phyloP scores from a whole-genome alignment of 2,113 vertebrate species.

The Grantiella picta region DNA sequence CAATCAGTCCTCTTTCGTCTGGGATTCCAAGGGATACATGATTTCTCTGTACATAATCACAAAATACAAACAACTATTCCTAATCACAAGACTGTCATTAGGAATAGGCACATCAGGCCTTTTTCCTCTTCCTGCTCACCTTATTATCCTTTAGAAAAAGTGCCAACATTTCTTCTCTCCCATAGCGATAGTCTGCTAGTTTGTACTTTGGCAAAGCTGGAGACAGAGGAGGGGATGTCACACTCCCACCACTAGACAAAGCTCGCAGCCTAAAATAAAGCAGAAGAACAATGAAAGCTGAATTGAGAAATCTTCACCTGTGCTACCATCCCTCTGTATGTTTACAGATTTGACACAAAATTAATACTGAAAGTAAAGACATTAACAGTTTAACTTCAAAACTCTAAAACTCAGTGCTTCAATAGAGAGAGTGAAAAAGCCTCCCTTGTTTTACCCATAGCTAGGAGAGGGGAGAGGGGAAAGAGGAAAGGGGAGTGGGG shows the following conservation, averaged over 20 bases:
- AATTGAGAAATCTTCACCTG: not conserved
- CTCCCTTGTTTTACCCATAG: too few relatives aligned
- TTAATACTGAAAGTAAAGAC: not conserved
- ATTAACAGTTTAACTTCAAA: not conserved
- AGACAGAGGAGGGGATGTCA: conserved; percentile 95
- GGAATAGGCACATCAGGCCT: not conserved
- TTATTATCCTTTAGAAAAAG: conserved; percentile 99
- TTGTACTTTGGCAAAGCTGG: conserved; percentile 98
- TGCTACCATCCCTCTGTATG: not conserved
- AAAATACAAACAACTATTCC: not conserved
- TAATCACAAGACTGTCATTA: not conserved
- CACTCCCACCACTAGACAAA: conserved; percentile 89
- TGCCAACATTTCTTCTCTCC: conserved; percentile 99
- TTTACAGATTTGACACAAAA: not conserved
- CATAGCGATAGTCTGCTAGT: conserved; percentile 97
- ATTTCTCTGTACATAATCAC: not conserved
- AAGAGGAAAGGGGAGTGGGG: too few relatives aligned
- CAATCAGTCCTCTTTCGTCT: not conserved
- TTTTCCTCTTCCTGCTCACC: conserved; percentile 69
- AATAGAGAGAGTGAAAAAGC: too few relatives aligned
- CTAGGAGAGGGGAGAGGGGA: too few relatives aligned
- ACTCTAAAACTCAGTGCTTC: not conserved
- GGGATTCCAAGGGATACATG: not conserved
- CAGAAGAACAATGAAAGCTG: not conserved
- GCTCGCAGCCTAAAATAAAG: conserved; percentile 86